These are phyloP conservation scores for Neogobius melanostomus DNA, from an alignment of 2,113 vertebrate genomes.

Conservation along the genomic window DNA sequence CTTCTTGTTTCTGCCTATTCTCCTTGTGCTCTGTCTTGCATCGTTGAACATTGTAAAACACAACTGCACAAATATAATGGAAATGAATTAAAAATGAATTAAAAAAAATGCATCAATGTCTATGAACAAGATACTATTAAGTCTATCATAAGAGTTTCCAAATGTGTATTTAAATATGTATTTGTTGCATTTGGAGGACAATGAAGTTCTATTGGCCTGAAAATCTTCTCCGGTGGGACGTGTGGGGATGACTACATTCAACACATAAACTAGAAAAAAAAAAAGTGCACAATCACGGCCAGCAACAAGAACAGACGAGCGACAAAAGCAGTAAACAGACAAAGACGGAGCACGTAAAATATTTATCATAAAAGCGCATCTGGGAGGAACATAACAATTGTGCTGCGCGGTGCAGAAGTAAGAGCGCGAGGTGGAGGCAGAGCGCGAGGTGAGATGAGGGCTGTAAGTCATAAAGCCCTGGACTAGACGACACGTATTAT, in stretches of 20 bases:
- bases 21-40: too few relatives aligned
- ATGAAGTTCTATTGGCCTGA: neutral
- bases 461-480: conserved; percentile 21
- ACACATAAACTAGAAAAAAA: conserved; percentile 17
- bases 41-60: too few relatives aligned
- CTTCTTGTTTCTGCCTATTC: too few relatives aligned
- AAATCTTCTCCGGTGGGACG: conserved; percentile 17
- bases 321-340: conserved; percentile 59
- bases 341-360: conserved; percentile 53
- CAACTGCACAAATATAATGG: too few relatives aligned
- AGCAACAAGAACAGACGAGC: conserved; percentile 57
- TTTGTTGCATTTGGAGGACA: too few relatives aligned
- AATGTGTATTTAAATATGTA: too few relatives aligned
- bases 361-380: conserved; percentile 68
- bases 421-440: neutral
- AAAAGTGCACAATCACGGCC: conserved; percentile 28
- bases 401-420: conserved; percentile 44
- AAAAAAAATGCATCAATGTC: too few relatives aligned
- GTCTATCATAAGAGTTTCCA: too few relatives aligned
- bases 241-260: conserved; percentile 15
- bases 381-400: conserved; percentile 51
- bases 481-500: conserved; percentile 25
- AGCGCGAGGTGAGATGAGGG: neutral
- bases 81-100: too few relatives aligned
- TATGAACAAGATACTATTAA: too few relatives aligned